Conservation (phyloP, 2,113 vertebrate genomes). For the Ciconia maguari region DNA sequence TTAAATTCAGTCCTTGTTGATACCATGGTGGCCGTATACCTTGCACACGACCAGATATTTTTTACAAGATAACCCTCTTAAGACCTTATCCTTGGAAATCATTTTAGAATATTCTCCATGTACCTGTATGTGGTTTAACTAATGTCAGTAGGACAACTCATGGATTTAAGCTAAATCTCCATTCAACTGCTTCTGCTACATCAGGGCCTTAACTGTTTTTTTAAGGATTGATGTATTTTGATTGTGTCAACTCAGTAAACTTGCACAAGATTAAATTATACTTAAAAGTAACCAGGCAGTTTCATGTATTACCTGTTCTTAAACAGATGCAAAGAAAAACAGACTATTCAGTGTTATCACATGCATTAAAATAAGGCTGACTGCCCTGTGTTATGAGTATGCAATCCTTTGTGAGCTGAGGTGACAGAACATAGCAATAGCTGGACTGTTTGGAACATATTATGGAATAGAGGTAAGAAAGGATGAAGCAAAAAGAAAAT, state of each 20-base stretch:
- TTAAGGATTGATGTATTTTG: neutral
- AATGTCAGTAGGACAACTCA: neutral
- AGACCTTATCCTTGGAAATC: neutral
- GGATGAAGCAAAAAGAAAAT: neutral
- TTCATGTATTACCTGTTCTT: neutral
- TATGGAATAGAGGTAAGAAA: neutral
- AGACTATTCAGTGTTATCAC: neutral
- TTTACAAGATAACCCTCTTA: neutral
- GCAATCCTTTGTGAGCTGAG: neutral
- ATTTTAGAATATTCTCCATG: neutral
- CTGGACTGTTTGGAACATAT: neutral
- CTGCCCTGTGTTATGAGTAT: neutral
- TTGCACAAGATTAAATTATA: neutral
- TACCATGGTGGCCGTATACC: neutral
- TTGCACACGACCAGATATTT: accelerated
- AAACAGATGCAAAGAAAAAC: neutral
- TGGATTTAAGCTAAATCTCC: neutral
- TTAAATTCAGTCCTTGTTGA: neutral
- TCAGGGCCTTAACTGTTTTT: neutral
- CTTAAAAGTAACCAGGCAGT: neutral
- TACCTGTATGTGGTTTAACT: neutral
- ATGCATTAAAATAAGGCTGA: neutral
- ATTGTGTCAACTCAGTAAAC: neutral
- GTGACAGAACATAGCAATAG: neutral
- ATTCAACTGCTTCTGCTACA: neutral